Conservation (phyloP, 1,140 invertebrate species). For the Sitophilus oryzae region DNA sequence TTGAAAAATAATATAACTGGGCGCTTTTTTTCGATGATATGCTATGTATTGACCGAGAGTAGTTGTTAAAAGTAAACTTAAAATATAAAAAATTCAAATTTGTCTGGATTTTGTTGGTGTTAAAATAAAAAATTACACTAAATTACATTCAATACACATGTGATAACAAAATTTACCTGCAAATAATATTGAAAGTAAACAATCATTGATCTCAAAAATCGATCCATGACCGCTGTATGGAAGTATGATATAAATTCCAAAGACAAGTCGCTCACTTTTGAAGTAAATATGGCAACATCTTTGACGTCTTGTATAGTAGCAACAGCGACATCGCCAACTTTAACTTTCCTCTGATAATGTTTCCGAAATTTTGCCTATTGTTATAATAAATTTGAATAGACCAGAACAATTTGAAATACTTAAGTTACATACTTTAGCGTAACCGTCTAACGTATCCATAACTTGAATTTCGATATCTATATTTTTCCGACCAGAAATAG, state of each 20-base stretch:
- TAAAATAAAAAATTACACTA: background rate
- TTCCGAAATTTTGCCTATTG: constrained; percentile 53
- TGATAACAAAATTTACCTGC: constrained; percentile 41
- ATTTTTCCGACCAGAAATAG: constrained; percentile 14
- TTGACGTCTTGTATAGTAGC: constrained; percentile 60
- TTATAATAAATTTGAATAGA: too few relatives aligned
- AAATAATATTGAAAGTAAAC: constrained; percentile 58
- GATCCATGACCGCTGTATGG: constrained; percentile 52
- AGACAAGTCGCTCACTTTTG: constrained; percentile 48
- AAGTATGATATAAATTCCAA: constrained; percentile 54
- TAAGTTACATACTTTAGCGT: constrained; percentile 19
- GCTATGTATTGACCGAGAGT: too few relatives aligned
- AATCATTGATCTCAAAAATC: constrained; percentile 55
- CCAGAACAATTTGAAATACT: too few relatives aligned
- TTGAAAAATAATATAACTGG: too few relatives aligned
- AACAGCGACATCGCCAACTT: constrained; percentile 48
- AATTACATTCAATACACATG: background rate
- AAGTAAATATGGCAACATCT: constrained; percentile 56
- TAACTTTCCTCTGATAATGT: constrained; percentile 51
- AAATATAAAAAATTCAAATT: too few relatives aligned
- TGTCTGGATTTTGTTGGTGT: too few relatives aligned
- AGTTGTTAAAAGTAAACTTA: too few relatives aligned
- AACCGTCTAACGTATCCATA: constrained; percentile 19
- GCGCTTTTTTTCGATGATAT: too few relatives aligned
- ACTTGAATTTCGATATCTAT: constrained; percentile 8